Percentiles rank a stretch among this genome's conserved stretches.
phyloP scores from a whole-genome alignment of 2,113 vertebrate species.

The Benitochromis conjunctus region DNA sequence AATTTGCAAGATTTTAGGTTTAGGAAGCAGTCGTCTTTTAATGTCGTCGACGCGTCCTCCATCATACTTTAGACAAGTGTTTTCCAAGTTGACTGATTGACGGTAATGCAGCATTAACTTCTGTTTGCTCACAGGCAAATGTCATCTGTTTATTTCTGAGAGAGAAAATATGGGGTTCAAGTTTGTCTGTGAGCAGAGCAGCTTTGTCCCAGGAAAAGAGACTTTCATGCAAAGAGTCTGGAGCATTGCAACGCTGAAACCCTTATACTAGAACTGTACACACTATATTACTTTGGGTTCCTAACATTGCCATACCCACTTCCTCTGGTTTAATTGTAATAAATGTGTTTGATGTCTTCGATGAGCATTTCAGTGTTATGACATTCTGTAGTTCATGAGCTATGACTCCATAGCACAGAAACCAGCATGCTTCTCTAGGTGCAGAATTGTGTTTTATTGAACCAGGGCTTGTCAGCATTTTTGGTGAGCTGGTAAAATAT shows the following conservation, averaged over 20 bases:
- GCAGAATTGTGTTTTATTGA: conserved; percentile 75
- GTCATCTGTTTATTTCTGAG: conserved; percentile 39
- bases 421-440: conserved; percentile 37
- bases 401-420: conserved; percentile 49
- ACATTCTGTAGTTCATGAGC: conserved; percentile 53
- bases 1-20: conserved; percentile 61
- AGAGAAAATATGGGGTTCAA: conserved; percentile 4
- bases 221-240: not conserved
- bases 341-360: conserved; percentile 8
- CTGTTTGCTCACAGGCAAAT: conserved; percentile 44
- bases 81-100: conserved; percentile 56
- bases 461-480: conserved; percentile 74
- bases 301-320: not conserved
- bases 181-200: conserved; percentile 8
- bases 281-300: conserved; percentile 13
- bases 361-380: conserved; percentile 26
- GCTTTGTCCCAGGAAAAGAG: not conserved
- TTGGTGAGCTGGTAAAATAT: conserved; percentile 77
- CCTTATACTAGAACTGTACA: conserved; percentile 5
- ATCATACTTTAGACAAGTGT: conserved; percentile 62
- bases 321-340: conserved; percentile 46
- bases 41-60: conserved; percentile 48
- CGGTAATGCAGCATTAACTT: conserved; percentile 59
- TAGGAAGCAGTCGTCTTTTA: conserved; percentile 43
- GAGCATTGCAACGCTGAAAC: not conserved